Percentiles rank a stretch among this genome's conserved stretches.
phyloP scores from a whole-genome alignment of 2,888 invertebrate species.

The Cheilosia variabilis region DNA sequence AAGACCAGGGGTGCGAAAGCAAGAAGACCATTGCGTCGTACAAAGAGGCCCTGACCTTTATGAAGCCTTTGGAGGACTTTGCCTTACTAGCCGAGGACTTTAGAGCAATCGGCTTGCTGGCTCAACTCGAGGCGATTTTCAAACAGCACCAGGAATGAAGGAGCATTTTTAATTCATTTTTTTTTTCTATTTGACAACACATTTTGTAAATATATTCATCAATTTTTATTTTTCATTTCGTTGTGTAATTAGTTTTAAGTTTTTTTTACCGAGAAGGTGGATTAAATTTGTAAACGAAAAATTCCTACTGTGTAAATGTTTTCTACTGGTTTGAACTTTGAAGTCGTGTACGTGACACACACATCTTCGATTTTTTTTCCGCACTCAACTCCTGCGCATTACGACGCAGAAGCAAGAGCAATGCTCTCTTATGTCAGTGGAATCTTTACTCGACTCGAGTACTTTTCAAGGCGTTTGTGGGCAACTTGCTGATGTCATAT shows the following conservation, averaged over 20 bases:
- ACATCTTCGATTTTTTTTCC: constrained; percentile 32
- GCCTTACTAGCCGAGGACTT: constrained; percentile 81
- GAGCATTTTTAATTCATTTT: background rate
- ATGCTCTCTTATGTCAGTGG: constrained; percentile 34
- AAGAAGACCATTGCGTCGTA: constrained; percentile 77
- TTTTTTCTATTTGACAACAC: background rate
- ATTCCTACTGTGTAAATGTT: background rate
- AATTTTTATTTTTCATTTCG: background rate
- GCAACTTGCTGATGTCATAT: constrained; percentile 45
- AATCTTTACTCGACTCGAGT: constrained; percentile 36
- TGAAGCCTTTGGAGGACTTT: constrained; percentile 82
- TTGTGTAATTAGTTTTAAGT: constrained; percentile 43
- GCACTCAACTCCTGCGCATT: constrained; percentile 51
- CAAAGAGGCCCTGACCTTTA: constrained; percentile 80
- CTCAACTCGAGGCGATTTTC: constrained; percentile 80
- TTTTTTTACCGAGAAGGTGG: constrained; percentile 20
- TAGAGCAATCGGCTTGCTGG: constrained; percentile 81
- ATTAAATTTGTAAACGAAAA: constrained; percentile 41
- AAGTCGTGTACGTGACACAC: constrained; percentile 1
- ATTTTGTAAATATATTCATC: constrained; percentile 33
- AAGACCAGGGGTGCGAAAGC: constrained; percentile 36
- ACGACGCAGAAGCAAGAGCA: background rate
- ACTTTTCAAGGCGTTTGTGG: constrained; percentile 65
- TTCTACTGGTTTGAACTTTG: background rate
- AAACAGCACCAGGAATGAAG: constrained; percentile 30